Evolutionary conservation across 2,888 invertebrate genomes (phyloP).

Genomic region (Hoplodrina blanda): DNA sequence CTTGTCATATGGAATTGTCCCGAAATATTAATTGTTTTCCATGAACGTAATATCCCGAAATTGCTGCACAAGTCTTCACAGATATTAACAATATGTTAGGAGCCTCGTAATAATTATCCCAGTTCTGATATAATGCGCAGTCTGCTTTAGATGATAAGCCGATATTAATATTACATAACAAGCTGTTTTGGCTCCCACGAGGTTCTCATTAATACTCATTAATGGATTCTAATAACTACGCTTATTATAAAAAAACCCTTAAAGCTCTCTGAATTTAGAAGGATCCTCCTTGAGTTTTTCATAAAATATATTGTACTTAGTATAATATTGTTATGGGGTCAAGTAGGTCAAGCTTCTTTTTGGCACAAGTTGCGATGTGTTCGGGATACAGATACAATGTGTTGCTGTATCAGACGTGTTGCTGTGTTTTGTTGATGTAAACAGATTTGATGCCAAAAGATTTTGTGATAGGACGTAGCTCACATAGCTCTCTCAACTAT

Average conservation of each 20-base stretch:
- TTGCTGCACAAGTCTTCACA: background rate
- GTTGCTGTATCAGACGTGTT: background rate
- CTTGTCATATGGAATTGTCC: background rate
- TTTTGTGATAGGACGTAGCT: slow-evolving; percentile 18
- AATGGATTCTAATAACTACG: slow-evolving; percentile 47
- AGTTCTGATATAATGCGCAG: slow-evolving; percentile 5
- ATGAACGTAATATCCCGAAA: background rate
- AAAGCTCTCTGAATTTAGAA: slow-evolving; percentile 13
- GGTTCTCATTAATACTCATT: slow-evolving; percentile 37
- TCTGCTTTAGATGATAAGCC: slow-evolving; percentile 3
- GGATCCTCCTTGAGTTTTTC: background rate
- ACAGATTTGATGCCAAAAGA: slow-evolving; percentile 49
- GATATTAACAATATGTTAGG: background rate
- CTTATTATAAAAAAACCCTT: slow-evolving; percentile 29
- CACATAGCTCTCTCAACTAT: background rate
- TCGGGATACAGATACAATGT: slow-evolving; percentile 12
- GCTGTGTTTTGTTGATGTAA: slow-evolving; percentile 34
- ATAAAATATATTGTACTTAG: background rate
- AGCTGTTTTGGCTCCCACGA: slow-evolving; percentile 12
- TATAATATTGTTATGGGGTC: slow-evolving; percentile 15
- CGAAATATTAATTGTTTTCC: background rate
- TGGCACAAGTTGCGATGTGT: slow-evolving; percentile 35
- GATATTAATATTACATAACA: slow-evolving; percentile 27
- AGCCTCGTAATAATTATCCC: background rate
- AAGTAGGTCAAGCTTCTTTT: slow-evolving; percentile 13